These are phyloP conservation scores for Aethina tumida DNA, from an alignment of 1,140 invertebrate genomes.

Conservation along the genomic window DNA sequence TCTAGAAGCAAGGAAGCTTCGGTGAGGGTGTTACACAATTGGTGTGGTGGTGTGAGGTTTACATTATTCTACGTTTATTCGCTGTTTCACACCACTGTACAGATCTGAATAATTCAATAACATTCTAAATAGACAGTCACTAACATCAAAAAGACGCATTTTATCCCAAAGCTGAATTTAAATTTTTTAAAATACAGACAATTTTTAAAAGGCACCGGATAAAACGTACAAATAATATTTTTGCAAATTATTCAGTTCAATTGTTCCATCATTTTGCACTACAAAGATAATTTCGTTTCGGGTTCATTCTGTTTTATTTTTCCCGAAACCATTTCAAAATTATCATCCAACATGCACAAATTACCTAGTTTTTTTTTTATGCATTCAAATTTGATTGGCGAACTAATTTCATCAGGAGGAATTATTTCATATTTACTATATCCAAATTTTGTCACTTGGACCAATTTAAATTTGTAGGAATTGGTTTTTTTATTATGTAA, in stretches of 20 bases:
- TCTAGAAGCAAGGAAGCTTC: too few species aligned
- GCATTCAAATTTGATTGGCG: slow-evolving; percentile 5
- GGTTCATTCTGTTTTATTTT: slow-evolving; percentile 4
- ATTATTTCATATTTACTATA: background rate
- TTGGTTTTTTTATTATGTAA: too few species aligned
- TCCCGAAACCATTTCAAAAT: slow-evolving; percentile 1
- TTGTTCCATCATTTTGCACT: slow-evolving; percentile 2
- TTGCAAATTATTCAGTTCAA: slow-evolving; percentile 7
- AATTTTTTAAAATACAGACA: slow-evolving; percentile 18
- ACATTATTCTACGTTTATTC: slow-evolving; percentile 29
- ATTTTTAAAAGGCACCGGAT: slow-evolving; percentile 9
- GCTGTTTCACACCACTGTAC: slow-evolving; percentile 30
- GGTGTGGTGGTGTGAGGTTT: slow-evolving; percentile 24
- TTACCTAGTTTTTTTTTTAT: slow-evolving; percentile 2
- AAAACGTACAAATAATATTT: slow-evolving; percentile 9
- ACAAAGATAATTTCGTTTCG: slow-evolving; percentile 5
- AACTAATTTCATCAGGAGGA: slow-evolving; percentile 2
- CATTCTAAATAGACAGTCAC: slow-evolving; percentile 30
- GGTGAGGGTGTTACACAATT: slow-evolving; percentile 14
- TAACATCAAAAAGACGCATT: slow-evolving; percentile 29
- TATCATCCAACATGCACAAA: slow-evolving; percentile 3
- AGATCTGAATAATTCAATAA: slow-evolving; percentile 33
- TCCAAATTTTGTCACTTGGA: slow-evolving; percentile 2
- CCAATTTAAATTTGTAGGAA: too few species aligned
- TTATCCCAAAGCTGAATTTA: slow-evolving; percentile 18